Evolutionary conservation across 2,113 vertebrate species (phyloP), one percentile per base, ranked within the genome.

Genomic region (Brienomyrus brachyistius): DNA sequence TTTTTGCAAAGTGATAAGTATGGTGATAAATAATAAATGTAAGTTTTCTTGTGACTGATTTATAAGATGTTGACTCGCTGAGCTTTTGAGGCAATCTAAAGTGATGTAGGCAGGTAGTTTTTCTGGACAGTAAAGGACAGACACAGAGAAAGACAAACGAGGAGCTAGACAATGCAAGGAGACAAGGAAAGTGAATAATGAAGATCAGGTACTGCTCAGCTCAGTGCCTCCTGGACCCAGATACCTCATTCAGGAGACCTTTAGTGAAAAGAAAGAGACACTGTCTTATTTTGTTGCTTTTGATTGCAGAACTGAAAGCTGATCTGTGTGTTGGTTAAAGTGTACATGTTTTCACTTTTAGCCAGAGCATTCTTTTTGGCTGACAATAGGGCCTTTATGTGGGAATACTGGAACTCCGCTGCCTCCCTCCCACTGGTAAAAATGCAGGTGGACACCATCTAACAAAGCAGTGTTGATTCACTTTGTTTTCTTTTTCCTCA

Each of bases 321-420:
- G 89, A 94, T 94, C 93, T 19, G 13, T 91, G 92, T 80, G 90
- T 94, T 89, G 90, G 90, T 88, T 91, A 92, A 91, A 90, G 82
- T 89, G 91, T 91, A 92, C 90, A 88, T 94, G 93, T 95, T 93
- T 94, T 92, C 92, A 74, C 91, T 82, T 94, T 93, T 93, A 90
- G 92, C 90, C 90, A 9, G 87, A 91, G 89, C 92, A 91, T 93
- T 92, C 91, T 93, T 89, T 89, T 48, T 87, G 48, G 91, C 88
- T 91, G 92, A 95, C 94, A 95, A 94, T 92, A 92, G 93, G 83
- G 52, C 92, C 91, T 92, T 95, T 94, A 94, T 94, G 86, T 74
- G 51, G 87, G 77, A 77, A 40, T 52, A 82, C 89, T 88, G 77
- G 89, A 86, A 80, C 87, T 27, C 70, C 2, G 7, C 86, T 82